Conservation (phyloP, 2,113 vertebrate species). For the Platycercus adscitus region DNA sequence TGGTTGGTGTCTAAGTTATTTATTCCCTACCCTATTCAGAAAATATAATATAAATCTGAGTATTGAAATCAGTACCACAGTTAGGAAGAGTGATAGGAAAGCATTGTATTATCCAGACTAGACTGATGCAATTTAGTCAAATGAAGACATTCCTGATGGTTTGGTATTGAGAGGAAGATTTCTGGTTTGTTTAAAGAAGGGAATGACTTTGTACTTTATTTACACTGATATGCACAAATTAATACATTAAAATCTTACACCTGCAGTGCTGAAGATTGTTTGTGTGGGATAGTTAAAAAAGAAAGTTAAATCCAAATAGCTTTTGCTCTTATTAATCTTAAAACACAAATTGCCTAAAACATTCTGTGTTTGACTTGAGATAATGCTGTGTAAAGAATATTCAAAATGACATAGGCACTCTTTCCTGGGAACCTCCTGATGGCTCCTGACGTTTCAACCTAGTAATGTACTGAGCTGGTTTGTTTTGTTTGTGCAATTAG, state of each 20-base stretch:
- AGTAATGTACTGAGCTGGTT: background rate
- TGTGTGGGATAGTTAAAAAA: background rate
- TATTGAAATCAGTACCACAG: background rate
- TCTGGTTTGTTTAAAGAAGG: background rate
- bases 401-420: constrained; percentile 33
- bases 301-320: background rate
- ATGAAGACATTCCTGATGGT: background rate
- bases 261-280: background rate
- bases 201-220: constrained; percentile 10
- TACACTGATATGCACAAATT: constrained; percentile 6
- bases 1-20: background rate
- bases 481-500: constrained; percentile 59
- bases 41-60: background rate
- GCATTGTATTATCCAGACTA: background rate
- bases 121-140: background rate
- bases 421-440: constrained; percentile 41
- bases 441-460: constrained; percentile 35
- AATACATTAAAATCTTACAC: background rate
- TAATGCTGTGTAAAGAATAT: constrained; percentile 20
- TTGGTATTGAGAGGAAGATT: background rate
- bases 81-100: background rate
- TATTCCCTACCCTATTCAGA: background rate
- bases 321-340: background rate
- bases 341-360: background rate
- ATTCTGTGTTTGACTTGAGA: background rate